Base-by-base conservation (phyloP, 2,888 invertebrate species). In the Hoplodrina blanda region DNA sequence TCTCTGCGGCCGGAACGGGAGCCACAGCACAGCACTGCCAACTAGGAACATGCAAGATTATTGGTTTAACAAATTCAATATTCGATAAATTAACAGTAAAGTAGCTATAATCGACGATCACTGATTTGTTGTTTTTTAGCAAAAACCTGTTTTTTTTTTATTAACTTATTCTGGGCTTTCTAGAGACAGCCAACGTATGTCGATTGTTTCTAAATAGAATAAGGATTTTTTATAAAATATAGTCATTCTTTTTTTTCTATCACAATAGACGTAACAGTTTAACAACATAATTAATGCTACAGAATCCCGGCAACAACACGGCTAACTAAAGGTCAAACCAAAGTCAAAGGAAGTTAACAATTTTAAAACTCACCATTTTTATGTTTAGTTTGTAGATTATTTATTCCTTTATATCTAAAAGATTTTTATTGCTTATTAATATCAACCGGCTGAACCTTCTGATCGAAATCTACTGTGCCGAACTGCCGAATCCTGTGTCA, bases 251-350 rank as follows among this genome's bases (percentile, higher is more conserved):
- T 44, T 44, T 25, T 13, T 25, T 49, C 30, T 20, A 25, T 30
- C 11, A 37, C 13, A 41, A n/a, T 41, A 37, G 10, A 55, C 54
- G 62, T 66, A 66, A 66, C 44, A 71, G 57, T 50, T n/a, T 25
- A 50, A 50, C 50, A 50, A 50, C 46, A 41, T 54, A 61, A 49
- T 54, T 59, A 62, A 20, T 66, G 69, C n/a, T 65, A 66, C 49
- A 69, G 72, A 64, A 69, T 44, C 37, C 50, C 62, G 19, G 44
- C 60, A 74, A 37, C n/a, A 49, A 62, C 57, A 64, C 33, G 67
- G 49, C 67, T 73, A 70, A 65, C 46, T 41, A 69, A 73, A 95
- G 95, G 95, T 95, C 95, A 93, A 86, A 78, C 85, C 90, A 94
- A 95, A 92, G 95, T 95, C 95, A 94, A 84, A 88, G 87, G 85